Base-by-base conservation (phyloP, 2,113 vertebrate genomes). In the Melanocharis versteri region DNA sequence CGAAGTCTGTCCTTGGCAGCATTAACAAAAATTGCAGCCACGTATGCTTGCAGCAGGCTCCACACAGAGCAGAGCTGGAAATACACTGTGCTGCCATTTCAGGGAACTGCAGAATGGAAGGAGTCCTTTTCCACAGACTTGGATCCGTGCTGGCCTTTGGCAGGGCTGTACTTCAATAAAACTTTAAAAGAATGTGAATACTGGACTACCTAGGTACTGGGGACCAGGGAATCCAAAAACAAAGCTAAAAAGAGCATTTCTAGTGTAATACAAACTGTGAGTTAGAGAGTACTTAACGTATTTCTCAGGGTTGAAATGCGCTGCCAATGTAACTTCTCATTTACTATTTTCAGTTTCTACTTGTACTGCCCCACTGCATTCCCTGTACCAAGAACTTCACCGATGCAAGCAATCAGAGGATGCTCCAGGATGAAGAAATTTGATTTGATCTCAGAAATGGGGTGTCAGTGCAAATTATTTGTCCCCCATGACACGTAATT, bases 1-100 rank as follows among this genome's bases (percentile, higher is more conserved):
- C 60, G 83, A 96, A 93, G 77, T 18, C 94, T 95, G 93, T 96
- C 93, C 94, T 94, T 97, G 96, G 96, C 96, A 97, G 90, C 85
- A 40, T 40, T 27, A 83, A 75, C 83, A 87, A 70, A 96, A 96
- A 68, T 83, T 94, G 83, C 92, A 97, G 96, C 94, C 93, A 97
- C 96, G 94, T 97, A 90, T 96, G 39, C 93, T 94, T 93, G 85
- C 87, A 96, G 90, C 88, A 86, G 92, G 54, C 94, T 96, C 27
- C 86, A 21, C 90, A 71, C 42, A 75, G 93, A 95, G 91, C 87
- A 91, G 77, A 44, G 13, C 93, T 96, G 92, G 93, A 96, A 95
- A 96, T 95, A 45, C 68, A 33, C 23, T 87, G 92, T 62, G 92
- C 90, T 97, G 93, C 96, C 93, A 94, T 96, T 96, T 94, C 93